Evolutionary conservation across 2,797 vertebrate genomes (phyloP).

Genomic region (Cottoperca gobio): DNA sequence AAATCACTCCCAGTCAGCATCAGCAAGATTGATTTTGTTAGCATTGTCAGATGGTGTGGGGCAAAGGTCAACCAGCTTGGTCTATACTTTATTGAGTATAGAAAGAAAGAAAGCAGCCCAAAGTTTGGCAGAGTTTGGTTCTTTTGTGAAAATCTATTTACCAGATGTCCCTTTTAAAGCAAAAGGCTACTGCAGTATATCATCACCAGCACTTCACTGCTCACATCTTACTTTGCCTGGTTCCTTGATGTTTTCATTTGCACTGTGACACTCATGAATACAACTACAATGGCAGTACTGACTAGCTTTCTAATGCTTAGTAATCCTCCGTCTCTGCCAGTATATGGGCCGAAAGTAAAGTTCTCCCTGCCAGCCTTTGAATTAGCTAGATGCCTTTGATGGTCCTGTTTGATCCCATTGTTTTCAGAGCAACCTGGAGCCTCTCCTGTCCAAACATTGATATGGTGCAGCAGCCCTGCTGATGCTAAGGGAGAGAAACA

Average conservation of each 20-base stretch:
- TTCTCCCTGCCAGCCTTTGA: constrained; percentile 45
- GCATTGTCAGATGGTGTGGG: constrained; percentile 45
- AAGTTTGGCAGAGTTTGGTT: constrained; percentile 22
- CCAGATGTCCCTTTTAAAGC: constrained; percentile 28
- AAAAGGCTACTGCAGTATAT: constrained; percentile 7
- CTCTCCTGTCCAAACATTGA: constrained; percentile 65
- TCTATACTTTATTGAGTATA: constrained; percentile 44
- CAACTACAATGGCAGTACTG: constrained; percentile 31
- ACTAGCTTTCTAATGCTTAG: constrained; percentile 23
- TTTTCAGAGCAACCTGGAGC: constrained; percentile 58
- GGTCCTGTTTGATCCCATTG: constrained; percentile 54
- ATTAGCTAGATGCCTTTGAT: constrained; percentile 40
- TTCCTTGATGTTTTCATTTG: constrained; percentile 37
- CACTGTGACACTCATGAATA: constrained; percentile 31
- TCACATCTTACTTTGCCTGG: not conserved
- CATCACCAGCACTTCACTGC: constrained; percentile 12
- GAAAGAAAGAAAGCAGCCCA: constrained; percentile 36
- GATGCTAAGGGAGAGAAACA: constrained; percentile 21
- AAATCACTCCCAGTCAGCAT: constrained; percentile 51
- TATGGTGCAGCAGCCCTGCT: constrained; percentile 30
- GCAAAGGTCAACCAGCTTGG: constrained; percentile 48
- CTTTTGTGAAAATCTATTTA: constrained; percentile 26
- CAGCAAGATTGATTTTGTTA: constrained; percentile 61
- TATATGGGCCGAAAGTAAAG: constrained; percentile 32
- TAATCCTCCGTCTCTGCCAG: constrained; percentile 28